phyloP scores from a whole-genome alignment of 2,113 vertebrate species.

The Orycteropus afer region DNA sequence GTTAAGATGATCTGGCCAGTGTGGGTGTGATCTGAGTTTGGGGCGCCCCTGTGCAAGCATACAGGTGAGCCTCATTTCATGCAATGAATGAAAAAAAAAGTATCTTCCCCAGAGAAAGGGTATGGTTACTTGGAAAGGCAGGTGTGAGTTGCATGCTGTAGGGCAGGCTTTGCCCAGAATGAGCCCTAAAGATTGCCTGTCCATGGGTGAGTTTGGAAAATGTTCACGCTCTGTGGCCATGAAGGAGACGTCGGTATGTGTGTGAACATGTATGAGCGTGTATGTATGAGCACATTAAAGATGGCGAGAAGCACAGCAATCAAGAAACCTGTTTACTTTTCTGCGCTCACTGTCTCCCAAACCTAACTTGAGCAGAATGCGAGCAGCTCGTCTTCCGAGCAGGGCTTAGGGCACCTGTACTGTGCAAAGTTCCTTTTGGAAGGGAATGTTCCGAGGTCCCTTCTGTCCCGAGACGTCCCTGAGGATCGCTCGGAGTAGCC shows the following conservation, averaged over 20 bases:
- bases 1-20: neutral
- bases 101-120: too few species aligned
- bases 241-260: accelerated
- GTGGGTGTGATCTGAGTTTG: neutral
- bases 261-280: accelerated
- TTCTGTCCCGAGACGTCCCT: neutral
- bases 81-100: neutral
- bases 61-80: neutral
- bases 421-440: neutral
- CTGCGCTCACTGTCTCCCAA: neutral
- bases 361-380: neutral
- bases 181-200: neutral
- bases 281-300: neutral
- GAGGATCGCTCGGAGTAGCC: neutral
- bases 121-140: neutral
- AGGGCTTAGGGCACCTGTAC: neutral
- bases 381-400: neutral
- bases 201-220: neutral
- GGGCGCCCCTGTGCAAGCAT: neutral
- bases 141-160: neutral
- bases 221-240: neutral
- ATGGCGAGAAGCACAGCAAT: too few species aligned
- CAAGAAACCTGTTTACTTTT: neutral
- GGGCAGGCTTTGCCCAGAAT: neutral
- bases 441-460: neutral